Evolutionary conservation across 2,113 vertebrate genomes (phyloP).

Genomic region (Pungitius pungitius): DNA sequence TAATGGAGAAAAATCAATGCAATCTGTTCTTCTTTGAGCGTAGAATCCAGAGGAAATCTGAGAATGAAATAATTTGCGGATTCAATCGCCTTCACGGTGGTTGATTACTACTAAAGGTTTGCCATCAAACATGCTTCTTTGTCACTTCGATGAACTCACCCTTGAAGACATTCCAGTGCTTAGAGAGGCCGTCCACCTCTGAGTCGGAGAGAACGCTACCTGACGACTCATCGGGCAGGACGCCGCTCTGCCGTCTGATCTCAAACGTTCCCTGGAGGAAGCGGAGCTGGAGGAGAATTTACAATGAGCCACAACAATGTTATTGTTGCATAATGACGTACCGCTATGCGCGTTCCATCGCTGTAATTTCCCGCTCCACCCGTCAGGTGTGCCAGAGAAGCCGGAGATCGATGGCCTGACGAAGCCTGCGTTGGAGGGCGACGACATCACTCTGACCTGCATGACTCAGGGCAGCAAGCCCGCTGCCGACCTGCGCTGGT

Average conservation of each 20-base stretch:
- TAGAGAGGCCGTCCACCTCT: neutral
- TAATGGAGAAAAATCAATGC: neutral
- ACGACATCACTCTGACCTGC: constrained; percentile 94
- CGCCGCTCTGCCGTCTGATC: constrained; percentile 20
- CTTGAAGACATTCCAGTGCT: neutral
- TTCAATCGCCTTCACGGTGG: neutral
- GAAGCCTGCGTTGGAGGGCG: constrained; percentile 94
- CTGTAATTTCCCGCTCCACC: constrained; percentile 36
- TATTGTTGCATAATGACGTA: constrained; percentile 53
- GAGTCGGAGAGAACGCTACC: constrained; percentile 7
- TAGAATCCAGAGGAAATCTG: neutral
- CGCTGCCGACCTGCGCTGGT: constrained; percentile 97
- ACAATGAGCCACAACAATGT: constrained; percentile 33
- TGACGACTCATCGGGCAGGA: constrained; percentile 7
- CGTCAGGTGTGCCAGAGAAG: constrained; percentile 93
- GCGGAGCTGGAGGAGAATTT: constrained; percentile 28
- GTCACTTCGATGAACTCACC: constrained; percentile 24
- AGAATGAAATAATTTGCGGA: neutral
- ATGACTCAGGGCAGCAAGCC: constrained; percentile 97
- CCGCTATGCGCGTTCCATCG: constrained; percentile 22
- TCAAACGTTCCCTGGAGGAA: constrained; percentile 48
- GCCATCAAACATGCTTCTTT: constrained; percentile 13
- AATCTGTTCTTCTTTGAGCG: neutral
- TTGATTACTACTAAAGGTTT: neutral
- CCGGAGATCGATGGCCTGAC: constrained; percentile 94